Conservation (phyloP, 2,888 invertebrate genomes). For the Ectemnius lituratus region DNA sequence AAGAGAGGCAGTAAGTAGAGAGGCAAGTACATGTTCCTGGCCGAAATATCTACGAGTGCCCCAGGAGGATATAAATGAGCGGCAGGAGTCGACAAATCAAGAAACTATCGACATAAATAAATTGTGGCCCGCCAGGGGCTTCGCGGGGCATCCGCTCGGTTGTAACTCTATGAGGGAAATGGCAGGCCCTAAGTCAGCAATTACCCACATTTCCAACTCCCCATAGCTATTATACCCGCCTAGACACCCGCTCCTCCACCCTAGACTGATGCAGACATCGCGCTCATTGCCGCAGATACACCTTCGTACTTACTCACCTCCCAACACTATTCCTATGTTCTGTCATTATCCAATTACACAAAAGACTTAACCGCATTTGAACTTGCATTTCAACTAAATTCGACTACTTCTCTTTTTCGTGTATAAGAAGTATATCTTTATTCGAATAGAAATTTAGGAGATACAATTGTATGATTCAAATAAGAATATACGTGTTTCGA, state of each 20-base stretch:
- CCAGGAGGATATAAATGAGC: constrained; percentile 76
- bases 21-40: constrained; percentile 31
- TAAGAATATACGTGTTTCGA: too few relatives aligned
- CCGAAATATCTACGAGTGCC: constrained; percentile 71
- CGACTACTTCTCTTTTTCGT: too few relatives aligned
- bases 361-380: too few relatives aligned
- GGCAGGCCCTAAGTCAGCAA: constrained; percentile 75
- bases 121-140: constrained; percentile 75
- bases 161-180: constrained; percentile 70
- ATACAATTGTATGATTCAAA: too few relatives aligned
- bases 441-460: too few relatives aligned
- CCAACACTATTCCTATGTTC: too few relatives aligned
- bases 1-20: constrained; percentile 7
- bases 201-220: constrained; percentile 68
- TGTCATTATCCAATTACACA: too few relatives aligned
- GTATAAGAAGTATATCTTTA: too few relatives aligned
- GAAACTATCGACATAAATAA: constrained; percentile 78
- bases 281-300: background rate
- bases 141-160: constrained; percentile 63
- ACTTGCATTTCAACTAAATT: too few relatives aligned
- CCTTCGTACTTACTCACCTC: too few relatives aligned
- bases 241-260: constrained; percentile 29
- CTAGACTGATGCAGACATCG: constrained; percentile 2
- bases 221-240: constrained; percentile 54
- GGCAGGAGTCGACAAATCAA: constrained; percentile 77